phyloP scores from a whole-genome alignment of 2,888 invertebrate species.

The Meta bourneti region DNA sequence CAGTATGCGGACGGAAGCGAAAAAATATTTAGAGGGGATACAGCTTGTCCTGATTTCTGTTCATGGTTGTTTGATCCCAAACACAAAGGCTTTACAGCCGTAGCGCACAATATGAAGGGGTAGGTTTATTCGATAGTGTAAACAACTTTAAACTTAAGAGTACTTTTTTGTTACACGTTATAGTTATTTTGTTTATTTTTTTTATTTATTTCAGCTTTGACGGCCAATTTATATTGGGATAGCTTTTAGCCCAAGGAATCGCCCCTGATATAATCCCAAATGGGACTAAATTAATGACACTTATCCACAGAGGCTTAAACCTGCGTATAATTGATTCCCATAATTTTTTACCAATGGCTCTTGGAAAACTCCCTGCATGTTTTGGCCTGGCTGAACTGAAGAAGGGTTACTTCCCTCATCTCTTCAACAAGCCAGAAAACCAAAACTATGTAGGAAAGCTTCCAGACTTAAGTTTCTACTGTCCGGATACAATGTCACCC shows the following conservation, averaged over 20 bases:
- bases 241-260: neutral
- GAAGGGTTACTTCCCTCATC: slow-evolving; percentile 3
- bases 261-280: neutral
- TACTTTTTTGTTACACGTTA: neutral
- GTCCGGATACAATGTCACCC: neutral
- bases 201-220: slow-evolving; percentile 5
- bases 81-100: neutral
- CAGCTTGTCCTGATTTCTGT: slow-evolving; percentile 5
- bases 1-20: slow-evolving; percentile 1
- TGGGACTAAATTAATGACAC: neutral
- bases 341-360: slow-evolving; percentile 4
- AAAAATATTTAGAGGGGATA: slow-evolving; percentile 14
- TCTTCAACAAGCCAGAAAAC: neutral
- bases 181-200: neutral
- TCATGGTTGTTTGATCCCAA: neutral
- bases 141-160: neutral
- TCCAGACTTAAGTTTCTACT: neutral
- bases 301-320: neutral
- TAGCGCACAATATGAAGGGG: slow-evolving; percentile 20
- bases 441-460: neutral
- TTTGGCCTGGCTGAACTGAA: neutral
- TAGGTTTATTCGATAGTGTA: neutral
- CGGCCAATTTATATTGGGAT: neutral
- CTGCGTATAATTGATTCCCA: neutral
- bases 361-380: neutral